Evolutionary conservation across 1,140 invertebrate species (phyloP).

Genomic region (Magallana ariakensis): DNA sequence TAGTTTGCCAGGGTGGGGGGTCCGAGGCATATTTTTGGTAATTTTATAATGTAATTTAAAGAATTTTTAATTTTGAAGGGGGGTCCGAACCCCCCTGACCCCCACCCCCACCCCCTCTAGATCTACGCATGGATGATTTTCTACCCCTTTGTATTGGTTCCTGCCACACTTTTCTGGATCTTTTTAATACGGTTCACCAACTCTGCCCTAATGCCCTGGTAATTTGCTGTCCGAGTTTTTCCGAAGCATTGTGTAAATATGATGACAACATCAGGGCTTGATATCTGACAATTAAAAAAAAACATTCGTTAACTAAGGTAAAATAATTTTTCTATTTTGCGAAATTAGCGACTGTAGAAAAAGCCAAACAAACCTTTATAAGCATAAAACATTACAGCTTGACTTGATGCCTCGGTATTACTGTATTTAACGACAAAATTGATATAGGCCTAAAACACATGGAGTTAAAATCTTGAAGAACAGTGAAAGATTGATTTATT

Average conservation of each 20-base stretch:
- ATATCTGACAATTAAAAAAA: constrained; percentile 3
- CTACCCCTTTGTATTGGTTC: neutral
- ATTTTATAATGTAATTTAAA: no score
- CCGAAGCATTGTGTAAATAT: neutral
- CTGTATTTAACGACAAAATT: no score
- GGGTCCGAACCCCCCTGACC: no score
- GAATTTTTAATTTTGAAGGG: no score
- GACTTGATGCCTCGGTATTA: no score
- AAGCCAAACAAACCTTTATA: neutral
- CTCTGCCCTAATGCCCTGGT: neutral
- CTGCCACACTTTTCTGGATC: neutral
- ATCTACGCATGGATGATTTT: neutral
- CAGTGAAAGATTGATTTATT: no score
- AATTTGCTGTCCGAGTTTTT: neutral
- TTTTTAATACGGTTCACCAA: neutral
- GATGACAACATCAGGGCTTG: neutral
- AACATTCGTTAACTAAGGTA: neutral
- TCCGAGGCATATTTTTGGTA: no score
- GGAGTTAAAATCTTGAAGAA: no score
- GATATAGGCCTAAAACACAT: no score
- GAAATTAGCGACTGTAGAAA: neutral
- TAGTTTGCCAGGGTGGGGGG: no score
- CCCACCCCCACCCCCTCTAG: no score
- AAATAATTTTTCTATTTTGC: neutral
- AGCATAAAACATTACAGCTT: no score